phyloP scores from a whole-genome alignment of 2,888 invertebrate genomes.

The Polydrusus cervinus region DNA sequence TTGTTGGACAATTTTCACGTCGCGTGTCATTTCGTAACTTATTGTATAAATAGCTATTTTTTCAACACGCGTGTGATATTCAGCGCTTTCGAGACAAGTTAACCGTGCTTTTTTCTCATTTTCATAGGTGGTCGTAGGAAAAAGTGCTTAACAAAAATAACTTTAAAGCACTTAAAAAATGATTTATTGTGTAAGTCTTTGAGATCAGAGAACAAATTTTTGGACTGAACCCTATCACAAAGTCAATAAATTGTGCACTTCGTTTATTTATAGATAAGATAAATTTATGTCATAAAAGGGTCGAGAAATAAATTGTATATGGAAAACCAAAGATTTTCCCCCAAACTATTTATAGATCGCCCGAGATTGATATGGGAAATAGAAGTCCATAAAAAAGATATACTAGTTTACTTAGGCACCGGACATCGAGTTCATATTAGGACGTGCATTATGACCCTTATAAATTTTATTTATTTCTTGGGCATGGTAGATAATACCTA shows the following conservation, averaged over 20 bases:
- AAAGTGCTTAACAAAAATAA: too few species aligned
- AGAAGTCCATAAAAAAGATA: slow-evolving; percentile 21
- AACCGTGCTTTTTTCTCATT: too few species aligned
- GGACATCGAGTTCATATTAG: slow-evolving; percentile 23
- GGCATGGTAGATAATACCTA: background rate
- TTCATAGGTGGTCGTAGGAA: too few species aligned
- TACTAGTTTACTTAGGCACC: slow-evolving; percentile 21
- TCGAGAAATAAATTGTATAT: slow-evolving; percentile 23
- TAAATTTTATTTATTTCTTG: slow-evolving; percentile 17
- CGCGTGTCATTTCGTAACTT: too few species aligned
- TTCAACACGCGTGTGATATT: too few species aligned
- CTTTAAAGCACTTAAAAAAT: too few species aligned
- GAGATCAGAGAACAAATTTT: too few species aligned
- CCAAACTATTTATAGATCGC: slow-evolving; percentile 20
- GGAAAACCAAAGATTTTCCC: slow-evolving; percentile 1
- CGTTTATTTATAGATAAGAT: slow-evolving; percentile 11
- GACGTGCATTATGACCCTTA: background rate
- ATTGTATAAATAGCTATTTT: too few species aligned
- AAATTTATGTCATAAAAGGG: slow-evolving; percentile 14
- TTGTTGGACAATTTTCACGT: too few species aligned
- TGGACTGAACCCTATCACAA: background rate
- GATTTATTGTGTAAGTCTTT: too few species aligned
- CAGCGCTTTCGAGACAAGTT: too few species aligned
- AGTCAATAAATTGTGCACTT: background rate
- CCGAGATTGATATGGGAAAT: slow-evolving; percentile 21